phyloP scores from a whole-genome alignment of 2,797 vertebrate genomes.

The Streptopelia turtur region DNA sequence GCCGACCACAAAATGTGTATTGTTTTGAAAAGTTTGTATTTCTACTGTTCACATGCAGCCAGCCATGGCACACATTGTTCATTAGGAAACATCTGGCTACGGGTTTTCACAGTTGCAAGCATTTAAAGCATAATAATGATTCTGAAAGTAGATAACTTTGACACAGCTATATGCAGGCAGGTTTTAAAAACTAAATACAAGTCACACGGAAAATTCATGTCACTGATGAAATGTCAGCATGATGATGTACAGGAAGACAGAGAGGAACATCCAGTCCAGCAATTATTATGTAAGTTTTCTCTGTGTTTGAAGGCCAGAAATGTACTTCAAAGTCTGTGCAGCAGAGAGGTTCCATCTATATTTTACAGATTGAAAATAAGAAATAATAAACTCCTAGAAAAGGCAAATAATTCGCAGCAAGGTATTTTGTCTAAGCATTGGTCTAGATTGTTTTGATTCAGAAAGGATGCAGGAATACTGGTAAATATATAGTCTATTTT shows the following conservation, averaged over 20 bases:
- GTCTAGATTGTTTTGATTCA: not conserved
- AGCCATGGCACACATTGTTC: not conserved
- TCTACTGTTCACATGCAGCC: constrained; percentile 28
- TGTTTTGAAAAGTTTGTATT: constrained; percentile 62
- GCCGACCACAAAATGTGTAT: not conserved
- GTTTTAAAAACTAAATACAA: not conserved
- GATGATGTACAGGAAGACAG: constrained; percentile 33
- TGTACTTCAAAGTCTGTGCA: not conserved
- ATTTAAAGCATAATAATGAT: constrained; percentile 28
- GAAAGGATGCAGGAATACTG: not conserved
- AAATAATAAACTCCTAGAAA: not conserved
- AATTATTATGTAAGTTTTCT: not conserved
- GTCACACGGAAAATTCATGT: not conserved
- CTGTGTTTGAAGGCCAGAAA: not conserved
- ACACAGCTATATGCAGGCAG: not conserved
- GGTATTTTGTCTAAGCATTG: not conserved
- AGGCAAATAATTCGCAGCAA: not conserved
- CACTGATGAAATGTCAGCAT: not conserved
- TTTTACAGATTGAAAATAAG: not conserved
- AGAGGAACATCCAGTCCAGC: not conserved
- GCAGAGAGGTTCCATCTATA: not conserved
- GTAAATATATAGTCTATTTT: not conserved
- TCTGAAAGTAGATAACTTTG: constrained; percentile 18
- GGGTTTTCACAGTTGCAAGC: constrained; percentile 54
- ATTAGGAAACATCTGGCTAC: constrained; percentile 71